phyloP scores from a whole-genome alignment of 2,113 vertebrate genomes.

The Podocnemis expansa region DNA sequence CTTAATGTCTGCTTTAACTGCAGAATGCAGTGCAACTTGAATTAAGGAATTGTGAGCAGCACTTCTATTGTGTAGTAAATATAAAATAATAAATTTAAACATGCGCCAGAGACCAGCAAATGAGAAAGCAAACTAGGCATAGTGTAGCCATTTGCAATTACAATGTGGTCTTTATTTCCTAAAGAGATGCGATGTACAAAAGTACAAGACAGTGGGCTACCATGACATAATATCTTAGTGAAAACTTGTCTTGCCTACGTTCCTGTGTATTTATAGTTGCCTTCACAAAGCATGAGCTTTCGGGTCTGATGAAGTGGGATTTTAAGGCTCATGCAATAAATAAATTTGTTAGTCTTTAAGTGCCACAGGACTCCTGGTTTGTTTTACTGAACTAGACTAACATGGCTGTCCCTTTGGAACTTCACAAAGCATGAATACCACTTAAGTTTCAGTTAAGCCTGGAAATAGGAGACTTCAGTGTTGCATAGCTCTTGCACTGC shows the following conservation, averaged over 20 bases:
- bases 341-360: no score
- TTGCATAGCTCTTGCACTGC: background rate
- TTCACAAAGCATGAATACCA: background rate
- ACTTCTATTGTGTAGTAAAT: background rate
- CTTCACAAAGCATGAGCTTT: background rate
- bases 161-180: background rate
- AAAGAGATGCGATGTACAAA: background rate
- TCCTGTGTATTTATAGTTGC: background rate
- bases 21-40: background rate
- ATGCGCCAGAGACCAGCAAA: background rate
- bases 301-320: no score
- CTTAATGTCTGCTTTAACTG: background rate
- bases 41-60: background rate
- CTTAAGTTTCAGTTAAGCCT: background rate
- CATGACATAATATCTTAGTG: background rate
- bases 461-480: background rate
- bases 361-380: no score
- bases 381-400: no score
- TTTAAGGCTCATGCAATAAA: no score
- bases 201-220: background rate
- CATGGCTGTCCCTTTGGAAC: no score
- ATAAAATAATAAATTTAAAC: background rate
- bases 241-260: background rate
- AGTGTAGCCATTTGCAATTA: background rate
- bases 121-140: background rate